These are phyloP conservation scores for Pandemis corylana DNA, from an alignment of 2,888 invertebrate species.

Conservation along the genomic window DNA sequence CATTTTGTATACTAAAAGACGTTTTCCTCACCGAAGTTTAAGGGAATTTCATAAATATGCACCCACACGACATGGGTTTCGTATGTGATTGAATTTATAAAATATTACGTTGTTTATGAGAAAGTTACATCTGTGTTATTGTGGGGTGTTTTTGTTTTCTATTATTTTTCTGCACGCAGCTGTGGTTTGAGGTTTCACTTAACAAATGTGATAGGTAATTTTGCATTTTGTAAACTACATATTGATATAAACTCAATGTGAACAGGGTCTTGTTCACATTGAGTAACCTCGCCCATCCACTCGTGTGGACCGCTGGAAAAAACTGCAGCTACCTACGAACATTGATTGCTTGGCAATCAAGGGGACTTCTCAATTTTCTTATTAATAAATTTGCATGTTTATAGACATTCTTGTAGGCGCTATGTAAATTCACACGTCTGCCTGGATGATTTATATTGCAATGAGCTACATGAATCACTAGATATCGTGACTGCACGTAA, in stretches of 20 bases:
- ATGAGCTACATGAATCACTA: constrained; percentile 75
- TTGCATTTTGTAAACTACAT: neutral
- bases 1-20: constrained; percentile 53
- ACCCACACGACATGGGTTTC: constrained; percentile 22
- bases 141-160: constrained; percentile 8
- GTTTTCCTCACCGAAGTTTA: constrained; percentile 28
- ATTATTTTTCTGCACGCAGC: neutral
- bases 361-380: constrained; percentile 43
- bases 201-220: neutral
- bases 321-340: constrained; percentile 16
- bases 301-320: neutral
- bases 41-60: constrained; percentile 37
- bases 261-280: neutral
- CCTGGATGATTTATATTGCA: constrained; percentile 70
- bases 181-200: neutral
- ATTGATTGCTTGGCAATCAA: constrained; percentile 41
- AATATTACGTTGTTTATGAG: constrained; percentile 14
- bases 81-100: constrained; percentile 31
- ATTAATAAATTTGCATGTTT: constrained; percentile 62
- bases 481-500: constrained; percentile 80
- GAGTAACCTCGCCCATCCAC: constrained; percentile 13
- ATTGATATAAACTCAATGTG: neutral
- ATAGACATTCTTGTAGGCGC: constrained; percentile 62
- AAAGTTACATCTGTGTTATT: constrained; percentile 7
- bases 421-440: constrained; percentile 73